Conservation (phyloP, 2,888 invertebrate species). For the Hirtodrosophila histrioides region DNA sequence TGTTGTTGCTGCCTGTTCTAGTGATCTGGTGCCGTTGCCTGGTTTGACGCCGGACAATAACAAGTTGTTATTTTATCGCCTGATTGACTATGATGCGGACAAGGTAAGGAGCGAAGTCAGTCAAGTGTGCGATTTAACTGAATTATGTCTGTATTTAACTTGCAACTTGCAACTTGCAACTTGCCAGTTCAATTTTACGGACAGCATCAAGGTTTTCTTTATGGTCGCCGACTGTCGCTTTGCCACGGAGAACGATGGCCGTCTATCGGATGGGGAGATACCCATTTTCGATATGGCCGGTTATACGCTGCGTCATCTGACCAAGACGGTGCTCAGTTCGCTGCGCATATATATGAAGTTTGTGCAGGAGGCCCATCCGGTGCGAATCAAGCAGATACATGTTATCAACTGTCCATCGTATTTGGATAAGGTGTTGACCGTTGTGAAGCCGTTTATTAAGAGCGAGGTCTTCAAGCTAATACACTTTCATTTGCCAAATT, state of each 20-base stretch:
- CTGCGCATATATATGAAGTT: constrained; percentile 90
- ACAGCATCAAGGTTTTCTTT: constrained; percentile 89
- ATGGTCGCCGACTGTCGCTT: constrained; percentile 90
- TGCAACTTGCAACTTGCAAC: neutral
- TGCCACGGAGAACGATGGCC: constrained; percentile 84
- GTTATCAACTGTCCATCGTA: constrained; percentile 88
- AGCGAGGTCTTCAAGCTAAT: constrained; percentile 88
- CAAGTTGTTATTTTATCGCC: constrained; percentile 88
- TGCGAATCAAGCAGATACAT: constrained; percentile 88
- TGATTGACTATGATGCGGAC: constrained; percentile 87
- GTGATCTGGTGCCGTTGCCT: constrained; percentile 89
- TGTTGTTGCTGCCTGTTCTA: constrained; percentile 78
- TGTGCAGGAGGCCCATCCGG: constrained; percentile 90
- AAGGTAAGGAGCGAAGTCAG: constrained; percentile 69
- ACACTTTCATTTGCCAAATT: constrained; percentile 89
- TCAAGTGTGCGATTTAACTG: neutral
- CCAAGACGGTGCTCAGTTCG: constrained; percentile 87
- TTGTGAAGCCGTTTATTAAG: constrained; percentile 88
- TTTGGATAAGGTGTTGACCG: constrained; percentile 87
- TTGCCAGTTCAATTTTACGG: constrained; percentile 87
- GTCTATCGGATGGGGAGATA: constrained; percentile 88
- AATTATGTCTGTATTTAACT: neutral
- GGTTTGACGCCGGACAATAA: constrained; percentile 88
- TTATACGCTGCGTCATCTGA: constrained; percentile 87
- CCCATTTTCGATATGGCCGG: constrained; percentile 90